Base-by-base conservation (phyloP, 2,888 invertebrate species). In the Halictus quadricinctus region DNA sequence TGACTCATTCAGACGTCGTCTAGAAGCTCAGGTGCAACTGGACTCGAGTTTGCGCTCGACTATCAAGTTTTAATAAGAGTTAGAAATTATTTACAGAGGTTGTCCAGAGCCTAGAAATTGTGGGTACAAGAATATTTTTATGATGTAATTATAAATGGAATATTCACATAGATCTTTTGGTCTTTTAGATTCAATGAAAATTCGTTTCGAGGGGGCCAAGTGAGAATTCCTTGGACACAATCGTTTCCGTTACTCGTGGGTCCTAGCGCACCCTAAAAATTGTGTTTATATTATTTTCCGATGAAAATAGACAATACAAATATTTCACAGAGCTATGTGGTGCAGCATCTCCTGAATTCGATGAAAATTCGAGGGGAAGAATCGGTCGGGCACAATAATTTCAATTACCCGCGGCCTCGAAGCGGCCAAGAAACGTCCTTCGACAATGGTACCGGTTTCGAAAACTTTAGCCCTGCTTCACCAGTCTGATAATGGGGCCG, bases 401-500 rank as follows among this genome's bases (percentile, higher is more conserved):
- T 41, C 36, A 60, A 66, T 58, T 64, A 84, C 46, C 64, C 48
- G 50, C 48, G 50, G 29, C 74, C 21, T 74, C 41, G 21, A 21
- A 69, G 36, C 69, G 10, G 21, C 80, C 36, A 58, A 77, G 78
- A 86, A 85, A 82, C 81, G 79, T 81, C 78, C 50, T n/a, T 66
- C 72, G 66, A 13, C 74, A 50, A 41, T 69, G 80, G 70, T 36
- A 58, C 72, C 36, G 70, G 36, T 76, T 76, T 66, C 80, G 83
- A 83, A 89, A 90, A 89, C 82, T 88, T 80, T 76, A 41, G 73
- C 83, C 85, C 80, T 54, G 85, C 75, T 81, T 72, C 70, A 58
- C 79, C 72, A 58, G 84, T 87, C 77, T 89, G 91, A 92, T 92
- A 93, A 93, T 92, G 91, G 92, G 58, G 91, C 87, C 91, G 90